Evolutionary conservation across 2,888 invertebrate genomes (phyloP).

Genomic region (Pemphredon lugubris): DNA sequence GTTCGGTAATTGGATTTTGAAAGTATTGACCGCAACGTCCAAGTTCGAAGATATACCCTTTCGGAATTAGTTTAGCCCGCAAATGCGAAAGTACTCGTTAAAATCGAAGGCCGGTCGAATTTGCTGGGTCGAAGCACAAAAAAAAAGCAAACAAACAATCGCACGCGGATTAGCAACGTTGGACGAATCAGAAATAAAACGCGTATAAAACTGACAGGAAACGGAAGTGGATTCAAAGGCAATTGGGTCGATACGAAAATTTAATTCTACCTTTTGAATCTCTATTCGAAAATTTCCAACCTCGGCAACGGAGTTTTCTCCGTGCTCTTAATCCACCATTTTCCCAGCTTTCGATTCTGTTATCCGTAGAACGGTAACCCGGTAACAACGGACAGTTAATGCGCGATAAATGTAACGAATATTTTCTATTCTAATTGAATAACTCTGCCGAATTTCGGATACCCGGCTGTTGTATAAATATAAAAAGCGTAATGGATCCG

Average conservation of each 20-base stretch:
- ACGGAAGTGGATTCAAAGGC: slow-evolving; percentile 8
- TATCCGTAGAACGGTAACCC: no score
- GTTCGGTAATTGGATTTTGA: slow-evolving; percentile 42
- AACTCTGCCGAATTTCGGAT: no score
- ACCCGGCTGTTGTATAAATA: no score
- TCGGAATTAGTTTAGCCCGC: slow-evolving; percentile 5
- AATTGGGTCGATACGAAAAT: slow-evolving; percentile 5
- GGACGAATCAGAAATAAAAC: neutral
- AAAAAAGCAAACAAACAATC: slow-evolving; percentile 11
- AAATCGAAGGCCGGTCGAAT: slow-evolving; percentile 19
- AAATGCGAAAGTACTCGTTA: slow-evolving; percentile 38
- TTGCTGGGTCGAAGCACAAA: no score
- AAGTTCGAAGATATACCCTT: slow-evolving; percentile 24
- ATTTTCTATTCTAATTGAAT: no score
- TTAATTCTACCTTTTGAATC: slow-evolving; percentile 12
- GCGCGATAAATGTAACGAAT: no score
- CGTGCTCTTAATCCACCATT: neutral
- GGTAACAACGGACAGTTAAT: no score
- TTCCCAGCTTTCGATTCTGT: no score
- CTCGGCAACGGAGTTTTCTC: neutral
- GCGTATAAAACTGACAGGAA: neutral
- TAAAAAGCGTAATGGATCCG: no score
- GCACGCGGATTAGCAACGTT: slow-evolving; percentile 5
- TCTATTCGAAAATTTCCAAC: neutral
- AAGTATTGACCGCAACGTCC: slow-evolving; percentile 36